Conservation (phyloP, 2,113 vertebrate genomes). For the Onychostoma macrolepis region DNA sequence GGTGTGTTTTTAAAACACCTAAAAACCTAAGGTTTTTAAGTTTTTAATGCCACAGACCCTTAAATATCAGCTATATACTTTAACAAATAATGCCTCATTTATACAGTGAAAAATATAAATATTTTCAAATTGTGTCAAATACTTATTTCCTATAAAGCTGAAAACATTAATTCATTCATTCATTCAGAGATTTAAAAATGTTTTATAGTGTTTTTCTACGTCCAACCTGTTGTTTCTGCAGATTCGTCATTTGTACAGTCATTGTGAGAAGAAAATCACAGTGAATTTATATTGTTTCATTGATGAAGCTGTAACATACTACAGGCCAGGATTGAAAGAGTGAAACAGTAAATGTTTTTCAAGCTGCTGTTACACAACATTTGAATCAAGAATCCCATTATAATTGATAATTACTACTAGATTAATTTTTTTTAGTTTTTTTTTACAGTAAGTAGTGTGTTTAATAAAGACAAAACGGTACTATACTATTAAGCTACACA, state of each 20-base stretch:
- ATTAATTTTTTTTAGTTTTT: neutral
- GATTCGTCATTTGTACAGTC: constrained; percentile 87
- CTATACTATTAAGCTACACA: neutral
- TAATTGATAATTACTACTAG: neutral
- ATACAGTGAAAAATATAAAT: no score
- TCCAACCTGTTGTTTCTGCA: constrained; percentile 85
- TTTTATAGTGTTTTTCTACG: neutral
- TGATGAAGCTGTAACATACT: neutral
- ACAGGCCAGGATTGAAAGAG: no score
- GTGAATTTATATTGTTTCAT: neutral
- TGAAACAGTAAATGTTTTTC: no score
- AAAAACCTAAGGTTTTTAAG: no score
- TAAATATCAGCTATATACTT: no score
- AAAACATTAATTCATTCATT: no score
- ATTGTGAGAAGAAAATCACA: constrained; percentile 75
- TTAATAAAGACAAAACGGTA: neutral
- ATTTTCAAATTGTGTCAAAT: no score
- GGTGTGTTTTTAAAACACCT: no score
- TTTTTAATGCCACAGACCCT: no score
- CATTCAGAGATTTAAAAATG: no score
- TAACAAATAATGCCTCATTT: no score
- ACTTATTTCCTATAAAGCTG: no score
- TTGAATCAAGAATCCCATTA: neutral
- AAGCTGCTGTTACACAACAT: neutral
- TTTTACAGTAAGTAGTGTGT: neutral